These are phyloP conservation scores for Leptocoma aspasia DNA, from an alignment of 2,113 vertebrate genomes.

Conservation along the genomic window DNA sequence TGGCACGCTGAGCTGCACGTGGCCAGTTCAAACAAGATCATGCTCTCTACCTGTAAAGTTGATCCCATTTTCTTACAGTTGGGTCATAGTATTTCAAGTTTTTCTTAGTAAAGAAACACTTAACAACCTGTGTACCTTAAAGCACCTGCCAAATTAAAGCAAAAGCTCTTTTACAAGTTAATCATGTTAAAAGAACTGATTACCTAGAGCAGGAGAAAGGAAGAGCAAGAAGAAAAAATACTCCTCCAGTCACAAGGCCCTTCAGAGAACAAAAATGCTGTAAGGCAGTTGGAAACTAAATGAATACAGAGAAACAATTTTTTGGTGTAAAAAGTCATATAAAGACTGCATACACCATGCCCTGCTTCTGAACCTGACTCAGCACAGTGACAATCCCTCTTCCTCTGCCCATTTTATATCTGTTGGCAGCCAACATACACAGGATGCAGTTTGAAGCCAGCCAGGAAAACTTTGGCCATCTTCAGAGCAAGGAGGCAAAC, in stretches of 20 bases:
- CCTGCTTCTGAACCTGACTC: neutral
- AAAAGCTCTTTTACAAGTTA: conserved; percentile 9
- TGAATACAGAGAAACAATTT: neutral
- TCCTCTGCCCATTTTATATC: neutral
- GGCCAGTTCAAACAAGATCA: neutral
- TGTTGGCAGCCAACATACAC: neutral
- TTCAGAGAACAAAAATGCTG: neutral
- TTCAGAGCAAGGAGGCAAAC: conserved; percentile 25
- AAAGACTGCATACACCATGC: neutral
- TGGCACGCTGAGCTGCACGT: rapidly evolving
- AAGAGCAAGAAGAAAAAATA: neutral
- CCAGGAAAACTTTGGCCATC: conserved; percentile 36
- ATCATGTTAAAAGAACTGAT: neutral
- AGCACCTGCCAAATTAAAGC: neutral
- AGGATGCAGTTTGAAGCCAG: neutral
- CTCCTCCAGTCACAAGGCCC: neutral
- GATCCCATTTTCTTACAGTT: neutral
- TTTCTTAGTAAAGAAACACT: neutral
- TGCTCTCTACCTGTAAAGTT: neutral
- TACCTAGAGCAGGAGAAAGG: neutral
- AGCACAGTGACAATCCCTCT: neutral
- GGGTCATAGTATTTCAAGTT: neutral
- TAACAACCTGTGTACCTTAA: neutral
- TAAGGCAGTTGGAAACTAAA: neutral
- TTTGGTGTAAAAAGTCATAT: neutral